Percentiles rank a stretch among this genome's conserved stretches.
Evolutionary conservation across 2,113 vertebrate genomes (phyloP).

Genomic region (Origma solitaria): DNA sequence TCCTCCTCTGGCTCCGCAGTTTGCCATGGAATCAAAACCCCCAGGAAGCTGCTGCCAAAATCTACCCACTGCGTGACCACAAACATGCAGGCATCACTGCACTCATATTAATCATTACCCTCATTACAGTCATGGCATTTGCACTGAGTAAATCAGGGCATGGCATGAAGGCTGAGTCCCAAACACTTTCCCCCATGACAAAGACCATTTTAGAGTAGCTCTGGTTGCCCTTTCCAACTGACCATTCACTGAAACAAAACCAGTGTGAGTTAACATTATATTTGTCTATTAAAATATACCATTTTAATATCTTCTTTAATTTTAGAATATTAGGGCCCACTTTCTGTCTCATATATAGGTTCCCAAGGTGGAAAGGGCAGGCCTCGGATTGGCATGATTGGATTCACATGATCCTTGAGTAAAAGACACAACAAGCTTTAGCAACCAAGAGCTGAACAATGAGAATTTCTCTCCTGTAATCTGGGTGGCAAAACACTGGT

Average conservation of each 20-base stretch:
- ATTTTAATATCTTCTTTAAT: not conserved
- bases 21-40: not conserved
- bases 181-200: not conserved
- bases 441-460: not conserved
- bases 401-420: not conserved
- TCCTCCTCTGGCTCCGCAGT: not conserved
- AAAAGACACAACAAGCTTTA: not conserved
- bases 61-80: not conserved
- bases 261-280: not conserved
- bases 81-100: not conserved
- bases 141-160: not conserved
- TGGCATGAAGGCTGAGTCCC: not conserved
- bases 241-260: not conserved
- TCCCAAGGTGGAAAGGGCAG: not conserved
- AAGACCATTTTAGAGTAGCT: not conserved
- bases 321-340: not conserved
- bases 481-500: not conserved
- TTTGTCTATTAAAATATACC: not conserved
- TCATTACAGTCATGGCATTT: not conserved
- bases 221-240: not conserved
- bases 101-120: not conserved
- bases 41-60: not conserved
- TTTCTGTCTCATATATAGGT: not conserved
- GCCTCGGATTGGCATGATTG: not conserved
- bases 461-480: not conserved